These are phyloP conservation scores for Lateolabrax maculatus DNA, from an alignment of 2,797 vertebrate genomes.

Conservation along the genomic window DNA sequence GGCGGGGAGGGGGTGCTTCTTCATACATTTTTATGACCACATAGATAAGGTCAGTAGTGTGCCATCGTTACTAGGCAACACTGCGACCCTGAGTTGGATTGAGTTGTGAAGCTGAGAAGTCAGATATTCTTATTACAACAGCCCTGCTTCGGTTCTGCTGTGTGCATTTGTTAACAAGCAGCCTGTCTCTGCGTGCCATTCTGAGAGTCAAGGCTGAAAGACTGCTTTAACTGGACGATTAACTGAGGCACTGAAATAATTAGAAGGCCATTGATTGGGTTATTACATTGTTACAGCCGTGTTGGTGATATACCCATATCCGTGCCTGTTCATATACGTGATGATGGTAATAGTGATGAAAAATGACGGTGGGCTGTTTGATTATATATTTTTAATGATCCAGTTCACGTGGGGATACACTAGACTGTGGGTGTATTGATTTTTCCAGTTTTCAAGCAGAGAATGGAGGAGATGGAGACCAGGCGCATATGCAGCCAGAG, in stretches of 20 bases:
- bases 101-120: conserved; percentile 88
- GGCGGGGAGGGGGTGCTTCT: conserved; percentile 73
- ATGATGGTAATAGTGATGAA: conserved; percentile 72
- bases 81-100: conserved; percentile 87
- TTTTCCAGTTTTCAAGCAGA: conserved; percentile 79
- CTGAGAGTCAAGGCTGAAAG: conserved; percentile 69
- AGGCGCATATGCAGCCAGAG: conserved; percentile 75
- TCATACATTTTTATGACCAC: conserved; percentile 92
- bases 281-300: conserved; percentile 69
- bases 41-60: conserved; percentile 91
- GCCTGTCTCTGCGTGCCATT: conserved; percentile 56
- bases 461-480: conserved; percentile 77
- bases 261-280: conserved; percentile 78
- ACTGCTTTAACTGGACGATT: conserved; percentile 72
- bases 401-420: conserved; percentile 75
- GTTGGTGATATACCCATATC: conserved; percentile 54
- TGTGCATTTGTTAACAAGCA: conserved; percentile 78
- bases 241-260: conserved; percentile 74
- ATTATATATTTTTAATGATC: conserved; percentile 83
- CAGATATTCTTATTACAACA: conserved; percentile 84
- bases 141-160: conserved; percentile 66
- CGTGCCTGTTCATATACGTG: conserved; percentile 25
- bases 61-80: conserved; percentile 90
- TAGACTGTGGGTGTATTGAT: conserved; percentile 80
- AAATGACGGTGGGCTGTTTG: conserved; percentile 63